These are phyloP conservation scores for Hirtodrosophila cameraria DNA, from an alignment of 2,888 invertebrate species.

Conservation along the genomic window DNA sequence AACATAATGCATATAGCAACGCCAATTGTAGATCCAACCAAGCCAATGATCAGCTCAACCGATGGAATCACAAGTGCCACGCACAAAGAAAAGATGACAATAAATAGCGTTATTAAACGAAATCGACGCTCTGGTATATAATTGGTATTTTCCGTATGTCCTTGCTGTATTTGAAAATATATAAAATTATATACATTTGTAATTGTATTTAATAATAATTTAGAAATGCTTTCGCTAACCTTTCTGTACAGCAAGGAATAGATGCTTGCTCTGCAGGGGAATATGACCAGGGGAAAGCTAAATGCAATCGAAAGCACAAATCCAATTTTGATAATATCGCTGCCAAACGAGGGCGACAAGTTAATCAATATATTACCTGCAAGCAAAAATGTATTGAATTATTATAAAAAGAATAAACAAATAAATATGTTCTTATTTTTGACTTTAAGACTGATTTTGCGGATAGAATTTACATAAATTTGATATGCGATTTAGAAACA, in stretches of 20 bases:
- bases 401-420: not conserved
- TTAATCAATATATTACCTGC: constrained; percentile 95
- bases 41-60: constrained; percentile 95
- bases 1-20: constrained; percentile 96
- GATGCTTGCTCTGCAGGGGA: constrained; percentile 96
- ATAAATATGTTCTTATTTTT: too few relatives aligned
- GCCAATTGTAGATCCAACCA: constrained; percentile 98
- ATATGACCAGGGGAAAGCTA: constrained; percentile 98
- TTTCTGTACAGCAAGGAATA: constrained; percentile 94
- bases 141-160: constrained; percentile 88
- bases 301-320: constrained; percentile 97
- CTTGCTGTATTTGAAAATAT: constrained; percentile 83
- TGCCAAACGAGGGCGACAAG: constrained; percentile 91
- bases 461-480: too few relatives aligned
- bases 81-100: constrained; percentile 90
- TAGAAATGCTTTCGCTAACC: constrained; percentile 85
- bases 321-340: constrained; percentile 96
- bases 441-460: not conserved
- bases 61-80: constrained; percentile 95
- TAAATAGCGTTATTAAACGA: constrained; percentile 91
- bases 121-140: constrained; percentile 94
- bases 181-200: not conserved
- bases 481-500: too few relatives aligned
- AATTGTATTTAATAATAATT: not conserved
- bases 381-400: not conserved